Evolutionary conservation across 2,888 invertebrate genomes (phyloP), one percentile per base, ranked within the genome.

Genomic region (Ecdyonurus torrentis): DNA sequence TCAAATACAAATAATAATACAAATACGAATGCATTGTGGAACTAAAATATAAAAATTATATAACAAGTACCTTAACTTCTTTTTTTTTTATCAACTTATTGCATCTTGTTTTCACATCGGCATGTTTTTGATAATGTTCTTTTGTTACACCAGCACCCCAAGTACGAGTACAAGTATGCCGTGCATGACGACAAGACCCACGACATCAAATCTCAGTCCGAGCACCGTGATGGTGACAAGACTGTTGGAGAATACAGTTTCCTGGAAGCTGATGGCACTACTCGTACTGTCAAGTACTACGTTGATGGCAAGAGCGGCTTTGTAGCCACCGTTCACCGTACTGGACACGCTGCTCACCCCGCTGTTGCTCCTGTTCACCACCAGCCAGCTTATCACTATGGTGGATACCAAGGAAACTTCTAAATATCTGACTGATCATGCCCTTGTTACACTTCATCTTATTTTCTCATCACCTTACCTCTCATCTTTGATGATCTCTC

Each of bases 221-320:
- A 61, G 22, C 22, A 61, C 19, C 25, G 61, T 1, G 52, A 61
- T n/a, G 61, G 61, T 10, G 61, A 61, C 50, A 18, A 37, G 5
- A 61, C 61, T 1, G 50, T 37, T n/a, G 61, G 61, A 37, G 50
- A 25, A 18, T 61, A 61, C 52, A 50, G 50, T 7, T 10, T 61
- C 22, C 37, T 25, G 7, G 61, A 61, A 10, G 37, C 61, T 5
- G 61, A 61, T 22, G 61, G 61, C 37, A 37, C 50, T 2, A 50
- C 50, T 10, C 37, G 61, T 15, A 61, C 61, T 19, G 61, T 61
- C 20, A 50, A 61, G 37, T 61, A 61, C 22, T 18, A 37, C 7
- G 61, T 61, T 2, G 18, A 61, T n/a, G 61, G 61, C 25, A 25
- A 2, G 3, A 61, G 61, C 23, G 61, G 61, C 2, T 61, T 61